Evolutionary conservation across 2,113 vertebrate species (phyloP), one percentile per base, ranked within the genome.

Genomic region (Calonectris borealis): DNA sequence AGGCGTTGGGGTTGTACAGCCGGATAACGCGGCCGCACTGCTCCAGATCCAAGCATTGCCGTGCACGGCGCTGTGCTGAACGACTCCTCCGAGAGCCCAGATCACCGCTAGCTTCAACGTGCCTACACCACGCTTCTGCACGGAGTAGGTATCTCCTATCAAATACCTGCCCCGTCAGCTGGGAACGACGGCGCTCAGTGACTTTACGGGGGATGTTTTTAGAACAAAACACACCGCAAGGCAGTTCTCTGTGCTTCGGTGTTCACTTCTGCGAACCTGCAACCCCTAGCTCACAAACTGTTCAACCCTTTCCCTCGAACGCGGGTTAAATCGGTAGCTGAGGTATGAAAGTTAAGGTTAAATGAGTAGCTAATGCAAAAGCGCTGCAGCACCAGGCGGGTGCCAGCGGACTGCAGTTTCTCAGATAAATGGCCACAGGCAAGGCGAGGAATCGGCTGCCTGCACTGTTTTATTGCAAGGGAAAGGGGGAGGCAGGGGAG

Each of bases 1-100:
- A 12, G n/a, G 31, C 32, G 11, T 1, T 3, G 60, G 6, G 60
- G 60, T 6, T 4, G 40, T 0, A 42, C 0, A 13, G 66, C 26
- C 3, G 16, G 68, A 6, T 18, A 26, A 54, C 0, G 1, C 38
- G n/a, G 38, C 71, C 8, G 2, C 1, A 0, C 54, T 1, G 27
- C 92, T 61, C 19, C 26, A 0, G 1, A 20, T 13, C 57, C 66
- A 0, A 1, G 42, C 0, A 1, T 7, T 40, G 31, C 26, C 18
- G 36, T 15, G 49, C 36, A 3, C 3, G 3, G 55, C 1, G 6
- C 36, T 18, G 1, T 0, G 32, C 71, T 9, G 40, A 62, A 25
- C 4, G 1, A 6, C 70, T 64, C 21, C 0, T 16, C 78, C 65
- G 4, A 8, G 60, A 15, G 46, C 2, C 0, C 31, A 10, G 40